Conservation (phyloP, 2,888 invertebrate species). For the Sthenelais limicola region DNA sequence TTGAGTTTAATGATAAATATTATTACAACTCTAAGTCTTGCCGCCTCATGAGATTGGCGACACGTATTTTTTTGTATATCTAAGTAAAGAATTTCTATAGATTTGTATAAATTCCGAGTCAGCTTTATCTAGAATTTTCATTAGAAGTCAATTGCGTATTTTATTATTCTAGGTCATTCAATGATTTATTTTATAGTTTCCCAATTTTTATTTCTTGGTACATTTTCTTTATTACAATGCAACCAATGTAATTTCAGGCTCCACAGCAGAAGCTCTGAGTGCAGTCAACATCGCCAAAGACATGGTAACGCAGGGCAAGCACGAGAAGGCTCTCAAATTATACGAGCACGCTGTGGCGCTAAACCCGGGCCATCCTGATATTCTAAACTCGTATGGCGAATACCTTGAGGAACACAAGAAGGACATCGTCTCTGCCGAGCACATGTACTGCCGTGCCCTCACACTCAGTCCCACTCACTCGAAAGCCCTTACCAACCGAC, state of each 20-base stretch:
- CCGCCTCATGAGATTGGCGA: neutral
- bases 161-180: neutral
- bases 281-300: constrained; percentile 88
- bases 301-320: constrained; percentile 86
- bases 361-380: constrained; percentile 92
- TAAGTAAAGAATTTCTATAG: constrained; percentile 1
- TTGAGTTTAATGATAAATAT: too few relatives aligned
- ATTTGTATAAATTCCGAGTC: neutral
- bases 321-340: constrained; percentile 81
- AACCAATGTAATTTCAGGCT: constrained; percentile 63
- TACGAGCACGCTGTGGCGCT: constrained; percentile 89
- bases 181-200: too few relatives aligned
- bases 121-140: neutral
- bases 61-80: too few relatives aligned
- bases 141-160: too few relatives aligned
- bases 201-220: too few relatives aligned
- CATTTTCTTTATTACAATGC: neutral
- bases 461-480: constrained; percentile 85
- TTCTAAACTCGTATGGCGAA: constrained; percentile 93
- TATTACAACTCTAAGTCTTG: neutral
- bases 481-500: constrained; percentile 77
- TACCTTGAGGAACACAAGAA: constrained; percentile 89
- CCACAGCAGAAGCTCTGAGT: constrained; percentile 84
- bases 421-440: constrained; percentile 91
- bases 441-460: constrained; percentile 87